Evolutionary conservation across 2,888 invertebrate genomes (phyloP).

Genomic region (Stenodera caucasica): DNA sequence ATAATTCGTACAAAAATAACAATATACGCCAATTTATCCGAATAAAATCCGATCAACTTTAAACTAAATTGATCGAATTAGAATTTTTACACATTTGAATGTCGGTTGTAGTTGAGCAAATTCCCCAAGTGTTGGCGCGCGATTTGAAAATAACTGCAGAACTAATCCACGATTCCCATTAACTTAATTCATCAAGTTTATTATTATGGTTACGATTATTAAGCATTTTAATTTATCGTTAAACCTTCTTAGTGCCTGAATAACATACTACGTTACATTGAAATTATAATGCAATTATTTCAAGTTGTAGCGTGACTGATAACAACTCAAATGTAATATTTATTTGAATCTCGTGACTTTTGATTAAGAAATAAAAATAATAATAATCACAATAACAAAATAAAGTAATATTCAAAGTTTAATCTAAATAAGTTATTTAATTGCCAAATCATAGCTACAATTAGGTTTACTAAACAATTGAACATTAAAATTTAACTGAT

Average conservation of each 20-base stretch:
- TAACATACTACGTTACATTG: background rate
- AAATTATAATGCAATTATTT: conserved; percentile 4
- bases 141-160: background rate
- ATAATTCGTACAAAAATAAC: no score
- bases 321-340: background rate
- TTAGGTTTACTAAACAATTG: no score
- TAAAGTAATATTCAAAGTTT: no score
- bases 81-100: background rate
- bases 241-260: background rate
- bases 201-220: conserved; percentile 6
- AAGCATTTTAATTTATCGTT: conserved; percentile 4
- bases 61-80: no score
- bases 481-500: no score
- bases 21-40: no score
- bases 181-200: background rate
- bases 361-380: background rate
- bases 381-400: background rate
- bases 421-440: no score
- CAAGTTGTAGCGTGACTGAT: conserved; percentile 1
- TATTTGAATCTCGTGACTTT: background rate
- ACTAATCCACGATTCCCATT: background rate
- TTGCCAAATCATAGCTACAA: no score
- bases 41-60: no score
- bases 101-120: background rate
- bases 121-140: background rate